Percentiles rank a stretch among this genome's conserved stretches.
phyloP scores from a whole-genome alignment of 37 sponge, comb jelly and placozoan species.

The Theonella swinhoei region DNA sequence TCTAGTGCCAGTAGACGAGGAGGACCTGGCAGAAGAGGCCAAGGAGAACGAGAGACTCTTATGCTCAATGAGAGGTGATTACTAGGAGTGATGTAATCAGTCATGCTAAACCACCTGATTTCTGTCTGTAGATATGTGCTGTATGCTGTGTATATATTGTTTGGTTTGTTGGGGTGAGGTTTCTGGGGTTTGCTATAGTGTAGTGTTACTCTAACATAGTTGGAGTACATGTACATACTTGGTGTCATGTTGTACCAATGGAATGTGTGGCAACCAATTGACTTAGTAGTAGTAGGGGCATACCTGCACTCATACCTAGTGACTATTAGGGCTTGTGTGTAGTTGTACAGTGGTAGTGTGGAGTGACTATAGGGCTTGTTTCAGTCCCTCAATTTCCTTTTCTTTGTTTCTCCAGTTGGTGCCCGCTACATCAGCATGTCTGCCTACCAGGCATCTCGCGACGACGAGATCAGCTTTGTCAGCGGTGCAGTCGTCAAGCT shows the following conservation, averaged over 20 bases:
- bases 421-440: conserved; percentile 61
- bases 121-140: neutral
- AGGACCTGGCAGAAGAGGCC: conserved; percentile 19
- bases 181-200: neutral
- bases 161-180: neutral
- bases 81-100: too few species aligned
- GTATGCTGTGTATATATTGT: neutral
- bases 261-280: too few species aligned
- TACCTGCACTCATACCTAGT: neutral
- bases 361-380: neutral
- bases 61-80: conserved; percentile 33
- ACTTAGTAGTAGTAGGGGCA: neutral
- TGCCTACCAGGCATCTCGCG: conserved; percentile 53
- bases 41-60: conserved; percentile 46
- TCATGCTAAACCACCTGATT: neutral
- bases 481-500: conserved; percentile 59
- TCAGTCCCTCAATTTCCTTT: neutral
- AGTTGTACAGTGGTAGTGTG: too few species aligned
- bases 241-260: too few species aligned
- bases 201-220: neutral
- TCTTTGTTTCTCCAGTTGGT: conserved; percentile 26
- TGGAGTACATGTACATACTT: too few species aligned
- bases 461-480: conserved; percentile 67
- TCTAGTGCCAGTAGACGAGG: conserved; percentile 33
- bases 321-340: neutral